These are phyloP conservation scores for Leptodactylus fuscus DNA, from an alignment of 2,113 vertebrate species.

Conservation along the genomic window DNA sequence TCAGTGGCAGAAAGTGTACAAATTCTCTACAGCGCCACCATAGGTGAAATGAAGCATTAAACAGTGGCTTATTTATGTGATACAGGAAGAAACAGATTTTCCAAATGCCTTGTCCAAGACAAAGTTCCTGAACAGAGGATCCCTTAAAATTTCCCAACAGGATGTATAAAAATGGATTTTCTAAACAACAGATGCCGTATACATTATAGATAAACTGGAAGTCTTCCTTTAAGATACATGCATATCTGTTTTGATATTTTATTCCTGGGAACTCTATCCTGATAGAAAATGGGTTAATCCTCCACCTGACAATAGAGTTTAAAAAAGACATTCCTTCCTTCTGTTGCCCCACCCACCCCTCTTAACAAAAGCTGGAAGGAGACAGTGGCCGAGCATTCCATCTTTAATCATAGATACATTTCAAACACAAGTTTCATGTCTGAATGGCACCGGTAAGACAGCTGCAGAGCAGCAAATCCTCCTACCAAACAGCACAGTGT, in stretches of 20 bases:
- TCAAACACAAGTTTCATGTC: constrained; percentile 54
- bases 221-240: background rate
- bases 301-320: constrained; percentile 57
- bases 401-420: constrained; percentile 60
- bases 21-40: no score
- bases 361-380: constrained; percentile 59
- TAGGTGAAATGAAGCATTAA: no score
- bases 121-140: no score
- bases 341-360: constrained; percentile 35
- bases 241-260: background rate
- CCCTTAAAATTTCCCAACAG: no score
- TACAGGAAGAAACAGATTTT: no score
- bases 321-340: constrained; percentile 44
- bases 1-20: no score
- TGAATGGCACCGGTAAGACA: constrained; percentile 58
- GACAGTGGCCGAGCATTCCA: constrained; percentile 58
- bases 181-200: background rate
- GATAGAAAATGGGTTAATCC: constrained; percentile 38
- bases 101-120: no score
- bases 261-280: background rate
- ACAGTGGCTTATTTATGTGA: no score
- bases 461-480: constrained; percentile 56
- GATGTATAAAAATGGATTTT: background rate
- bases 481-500: constrained; percentile 37
- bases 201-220: background rate